Evolutionary conservation across 92 coral and sea anemone genomes (phyloP), one percentile per base, ranked within the genome.

Genomic region (Epizoanthus stellaris): DNA sequence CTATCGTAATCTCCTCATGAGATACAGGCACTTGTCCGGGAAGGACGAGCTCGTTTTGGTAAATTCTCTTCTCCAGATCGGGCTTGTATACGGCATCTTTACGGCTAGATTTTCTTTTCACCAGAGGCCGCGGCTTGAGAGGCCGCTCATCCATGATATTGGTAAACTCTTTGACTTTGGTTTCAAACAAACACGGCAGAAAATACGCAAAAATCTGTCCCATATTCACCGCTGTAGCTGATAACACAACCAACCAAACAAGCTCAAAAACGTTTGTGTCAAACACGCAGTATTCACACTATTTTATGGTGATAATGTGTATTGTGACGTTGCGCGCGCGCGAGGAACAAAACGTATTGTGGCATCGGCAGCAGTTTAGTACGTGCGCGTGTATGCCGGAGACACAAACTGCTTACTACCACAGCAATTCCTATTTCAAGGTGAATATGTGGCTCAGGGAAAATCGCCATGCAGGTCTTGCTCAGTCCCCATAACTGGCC

Each of bases 41-140:
- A 15, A 76, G 82, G 54, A 52, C 14, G 21, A 75, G 3, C 19
- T 30, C 34, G 34, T 30, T 30, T 30, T 30, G 34, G 34, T 30
- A 30, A 30, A 30, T 30, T 30, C 34, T 1, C 34, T 30, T 30
- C 34, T 30, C 34, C 34, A 30, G 34, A 30, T 38, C 54, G 17
- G 82, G 45, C 39, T 76, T 76, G 56, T 74, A 74, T 16, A 4
- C 16, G 3, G 82, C 69, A 3, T 76, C 82, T 57, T 76, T 76
- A 0, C 69, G 69, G 82, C 68, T 38, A 11, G 34, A 30, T 30
- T 30, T 30, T 30, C 34, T 30, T 30, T 30, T 30, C 34, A 30
- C 34, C 34, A 30, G 68, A 19, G 16, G 56, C 34, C 54, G 68
- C 19, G 14, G 82, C 30, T 76, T 59, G 16, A 58, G 0, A 0